These are phyloP conservation scores for Polypterus senegalus DNA, from an alignment of 2,113 vertebrate species.

Conservation along the genomic window DNA sequence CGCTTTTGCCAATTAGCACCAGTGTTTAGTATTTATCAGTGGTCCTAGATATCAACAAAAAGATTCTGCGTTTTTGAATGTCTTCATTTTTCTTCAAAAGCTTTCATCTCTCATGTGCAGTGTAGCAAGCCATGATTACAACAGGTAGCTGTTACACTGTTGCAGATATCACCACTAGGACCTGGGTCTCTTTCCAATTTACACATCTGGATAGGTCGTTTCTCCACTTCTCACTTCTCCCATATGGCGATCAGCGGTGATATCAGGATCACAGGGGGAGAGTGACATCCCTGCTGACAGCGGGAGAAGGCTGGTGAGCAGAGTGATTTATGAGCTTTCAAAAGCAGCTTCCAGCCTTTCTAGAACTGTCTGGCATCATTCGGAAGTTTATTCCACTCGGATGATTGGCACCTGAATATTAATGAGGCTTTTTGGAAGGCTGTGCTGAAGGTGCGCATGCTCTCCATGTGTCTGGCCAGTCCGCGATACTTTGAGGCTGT, in stretches of 20 bases:
- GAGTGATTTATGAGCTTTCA: constrained; percentile 28
- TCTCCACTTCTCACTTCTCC: constrained; percentile 12
- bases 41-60: too few species aligned
- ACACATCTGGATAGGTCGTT: constrained; percentile 6
- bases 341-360: constrained; percentile 6
- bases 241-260: constrained; percentile 23
- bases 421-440: neutral
- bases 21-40: too few species aligned
- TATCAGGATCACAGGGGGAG: constrained; percentile 20
- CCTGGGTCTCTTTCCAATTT: constrained; percentile 3
- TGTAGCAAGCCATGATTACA: neutral
- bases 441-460: too few species aligned
- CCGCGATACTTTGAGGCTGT: too few species aligned
- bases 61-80: too few species aligned
- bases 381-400: constrained; percentile 12
- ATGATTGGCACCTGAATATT: constrained; percentile 1
- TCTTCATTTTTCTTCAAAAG: neutral
- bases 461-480: too few species aligned
- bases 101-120: neutral
- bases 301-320: constrained; percentile 8
- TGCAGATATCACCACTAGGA: neutral
- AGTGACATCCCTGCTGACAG: constrained; percentile 27
- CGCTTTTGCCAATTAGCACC: too few species aligned
- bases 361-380: constrained; percentile 5
- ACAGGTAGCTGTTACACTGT: neutral